Base-by-base conservation (phyloP, 2,113 vertebrate genomes). In the Xiphophorus maculatus region DNA sequence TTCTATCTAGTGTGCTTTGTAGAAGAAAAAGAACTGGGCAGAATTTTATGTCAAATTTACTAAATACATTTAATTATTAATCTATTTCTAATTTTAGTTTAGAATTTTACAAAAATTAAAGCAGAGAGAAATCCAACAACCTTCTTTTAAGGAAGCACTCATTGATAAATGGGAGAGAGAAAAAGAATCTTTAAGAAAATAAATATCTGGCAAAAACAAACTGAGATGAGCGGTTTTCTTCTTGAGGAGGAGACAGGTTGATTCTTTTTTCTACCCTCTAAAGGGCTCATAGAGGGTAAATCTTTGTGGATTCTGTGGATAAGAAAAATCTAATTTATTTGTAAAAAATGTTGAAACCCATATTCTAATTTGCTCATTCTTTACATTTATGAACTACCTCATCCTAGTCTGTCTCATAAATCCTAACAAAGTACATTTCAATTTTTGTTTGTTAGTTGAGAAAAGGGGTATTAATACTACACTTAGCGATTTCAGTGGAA, bases 1-100 rank as follows among this genome's bases (percentile, higher is more conserved):
- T 83, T 48, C 35, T 74, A 9, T 19, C 19, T 62, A 81, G 80
- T 76, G 76, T 54, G 25, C 74, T 72, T 73, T 70, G 71, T 61
- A 60, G 19, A 28, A 10, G 71, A 33, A 60, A 33, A 85, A 74
- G 48, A 48, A 80, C 77, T 66, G 60, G 87, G 63, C 44, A 27
- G 58, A 58, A 68, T 37, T 19, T 33, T 60, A 27, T 68, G 10
- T 67, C 27, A 69, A 83, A 66, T 61, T 14, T 9, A 58, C 48
- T 22, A 76, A 40, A 72, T 40, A 37, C 79, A 69, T 77, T 70
- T 29, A 4, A 15, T 15, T 63, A 22, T 63, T 29, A 63, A 19
- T 65, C 10, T 13, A n/a, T 14, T 66, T n/a, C 37, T 66, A 4
- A 27, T 66, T 42, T 66, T 13, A 27, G 13, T 28, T 2, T 13